Base-by-base conservation (phyloP, 1,140 invertebrate genomes). In the Chrysopa pallens region DNA sequence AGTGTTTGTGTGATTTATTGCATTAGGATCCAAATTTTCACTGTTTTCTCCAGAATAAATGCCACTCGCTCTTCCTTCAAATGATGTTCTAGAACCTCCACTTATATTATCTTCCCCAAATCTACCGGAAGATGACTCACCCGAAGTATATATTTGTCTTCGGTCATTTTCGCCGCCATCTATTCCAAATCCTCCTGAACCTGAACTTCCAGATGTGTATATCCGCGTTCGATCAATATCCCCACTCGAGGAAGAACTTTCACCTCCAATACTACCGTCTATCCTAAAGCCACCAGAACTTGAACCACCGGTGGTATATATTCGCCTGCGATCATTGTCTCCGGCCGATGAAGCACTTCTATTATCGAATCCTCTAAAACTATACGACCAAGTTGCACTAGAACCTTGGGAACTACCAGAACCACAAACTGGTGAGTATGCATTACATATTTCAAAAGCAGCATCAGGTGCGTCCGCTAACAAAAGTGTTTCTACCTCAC, bases 381-480 rank as follows among this genome's bases (percentile, higher is more conserved):
- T 27, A 27, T 27, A 15, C 11, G 14, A 27, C 8, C 7, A 11
- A 2, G 14, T 8, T 14, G 9, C 36, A 8, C 36, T n/a, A 38
- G 11, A 13, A 38, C 36, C 17, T 12, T 39, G 36, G 17, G 17
- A 17, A 17, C 27, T n/a, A 33, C 6, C 6, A 36, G 27, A 6
- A 41, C 8, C 46, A 53, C 84, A 88, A 48, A 80, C 66, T 5
- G 76, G 74, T 14, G 78, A 73, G 51, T 76, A 75, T 15, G 55
- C 50, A 1, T 64, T 60, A 53, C 84, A 88, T 43, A 84, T 67
- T 42, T 87, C 80, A 56, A 83, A 89, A 1, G 84, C 84, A 36
- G 77, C 73, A 51, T 85, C 81, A 8, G 84, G 81, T 47, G 68
- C 73, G 39, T 74, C 67, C 23, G 77, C 68, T 31, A 90, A 72